A percentile compares a stretch with the other conserved stretches of the same genome.
These are phyloP conservation scores for Amblyopsis rosae DNA, from an alignment of 2,113 vertebrate species.

Conservation along the genomic window DNA sequence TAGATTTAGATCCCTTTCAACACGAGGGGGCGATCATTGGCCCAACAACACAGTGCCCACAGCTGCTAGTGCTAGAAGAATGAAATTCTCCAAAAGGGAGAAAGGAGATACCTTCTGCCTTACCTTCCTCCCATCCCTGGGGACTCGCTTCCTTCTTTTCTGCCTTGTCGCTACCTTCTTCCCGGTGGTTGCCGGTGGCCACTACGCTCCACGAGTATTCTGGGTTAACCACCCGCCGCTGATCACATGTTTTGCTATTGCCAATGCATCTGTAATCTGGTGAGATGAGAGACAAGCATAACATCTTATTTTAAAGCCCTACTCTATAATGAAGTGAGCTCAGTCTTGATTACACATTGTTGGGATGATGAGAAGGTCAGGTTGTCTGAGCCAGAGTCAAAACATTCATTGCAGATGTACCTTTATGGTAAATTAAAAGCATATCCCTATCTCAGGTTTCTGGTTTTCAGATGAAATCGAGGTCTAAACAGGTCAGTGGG, in stretches of 20 bases:
- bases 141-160: conserved; percentile 62
- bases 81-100: conserved; percentile 47
- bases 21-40: not conserved
- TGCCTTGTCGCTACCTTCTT: conserved; percentile 45
- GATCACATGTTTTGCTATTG: conserved; percentile 58
- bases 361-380: not conserved
- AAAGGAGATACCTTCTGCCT: conserved; percentile 67
- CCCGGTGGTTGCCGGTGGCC: conserved; percentile 57
- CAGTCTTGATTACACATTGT: not conserved
- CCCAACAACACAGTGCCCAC: not conserved
- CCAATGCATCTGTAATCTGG: conserved; percentile 57
- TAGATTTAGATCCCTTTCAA: not conserved
- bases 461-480: too few species aligned
- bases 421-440: too few species aligned
- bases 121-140: conserved; percentile 80
- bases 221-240: conserved; percentile 39
- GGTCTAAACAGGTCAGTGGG: too few species aligned
- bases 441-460: too few species aligned
- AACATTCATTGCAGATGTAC: too few species aligned
- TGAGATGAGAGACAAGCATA: conserved; percentile 11
- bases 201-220: conserved; percentile 78
- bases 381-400: too few species aligned
- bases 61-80: conserved; percentile 33
- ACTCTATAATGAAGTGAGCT: not conserved
- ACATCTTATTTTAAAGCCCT: not conserved